Evolutionary conservation across 1,140 invertebrate genomes (phyloP).

Genomic region (Carcinoscorpius rotundicauda): DNA sequence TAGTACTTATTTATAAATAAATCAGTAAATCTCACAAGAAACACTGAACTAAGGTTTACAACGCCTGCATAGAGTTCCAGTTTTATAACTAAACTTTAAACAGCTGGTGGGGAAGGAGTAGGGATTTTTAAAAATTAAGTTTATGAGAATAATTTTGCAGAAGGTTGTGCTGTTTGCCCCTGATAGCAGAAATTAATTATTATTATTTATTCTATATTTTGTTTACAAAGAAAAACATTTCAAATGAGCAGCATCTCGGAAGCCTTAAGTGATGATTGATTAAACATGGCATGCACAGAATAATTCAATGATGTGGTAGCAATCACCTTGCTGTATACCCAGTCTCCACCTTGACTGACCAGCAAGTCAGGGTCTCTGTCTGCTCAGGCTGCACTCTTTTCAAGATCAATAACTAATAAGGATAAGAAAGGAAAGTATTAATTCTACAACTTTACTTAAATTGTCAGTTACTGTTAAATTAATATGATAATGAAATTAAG

Average conservation of each 20-base stretch:
- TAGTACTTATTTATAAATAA: no score
- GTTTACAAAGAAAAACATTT: not conserved
- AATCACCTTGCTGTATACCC: not conserved
- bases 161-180: no score
- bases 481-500: not conserved
- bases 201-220: no score
- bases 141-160: no score
- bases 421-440: not conserved
- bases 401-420: not conserved
- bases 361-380: not conserved
- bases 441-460: not conserved
- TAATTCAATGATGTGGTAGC: not conserved
- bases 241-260: not conserved
- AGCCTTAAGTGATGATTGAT: not conserved
- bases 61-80: no score
- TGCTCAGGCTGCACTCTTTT: conserved; percentile 1
- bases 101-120: no score
- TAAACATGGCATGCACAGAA: not conserved
- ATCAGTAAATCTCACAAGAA: no score
- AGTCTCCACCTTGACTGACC: not conserved
- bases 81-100: no score
- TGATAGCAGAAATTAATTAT: no score
- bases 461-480: not conserved
- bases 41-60: no score
- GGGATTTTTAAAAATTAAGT: no score